phyloP scores from a whole-genome alignment of 2,797 vertebrate species.

The Clarias platycephalus region DNA sequence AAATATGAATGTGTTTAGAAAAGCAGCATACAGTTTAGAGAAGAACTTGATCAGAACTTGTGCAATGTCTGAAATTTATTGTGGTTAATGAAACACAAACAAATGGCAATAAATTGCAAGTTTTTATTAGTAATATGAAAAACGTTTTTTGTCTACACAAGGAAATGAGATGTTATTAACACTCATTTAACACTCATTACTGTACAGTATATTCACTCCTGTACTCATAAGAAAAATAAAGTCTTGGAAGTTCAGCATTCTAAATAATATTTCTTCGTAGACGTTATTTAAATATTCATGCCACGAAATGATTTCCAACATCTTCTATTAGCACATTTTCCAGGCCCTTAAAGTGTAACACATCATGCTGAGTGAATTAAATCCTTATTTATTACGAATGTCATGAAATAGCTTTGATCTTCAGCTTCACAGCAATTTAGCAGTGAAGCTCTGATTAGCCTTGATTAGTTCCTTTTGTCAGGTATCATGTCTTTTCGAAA shows the following conservation, averaged over 20 bases:
- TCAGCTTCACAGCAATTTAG: background rate
- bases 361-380: background rate
- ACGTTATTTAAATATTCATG: background rate
- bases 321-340: background rate
- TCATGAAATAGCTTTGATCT: conserved; percentile 1
- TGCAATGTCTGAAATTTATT: background rate
- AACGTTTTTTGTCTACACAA: background rate
- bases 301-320: background rate
- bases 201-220: too few relatives aligned
- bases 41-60: background rate
- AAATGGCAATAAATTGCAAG: background rate
- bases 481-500: background rate
- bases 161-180: background rate
- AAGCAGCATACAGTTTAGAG: too few relatives aligned
- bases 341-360: background rate
- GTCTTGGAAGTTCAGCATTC: background rate
- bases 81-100: background rate
- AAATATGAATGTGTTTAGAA: background rate
- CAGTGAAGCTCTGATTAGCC: background rate
- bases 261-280: background rate
- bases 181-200: background rate
- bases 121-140: background rate
- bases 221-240: background rate
- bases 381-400: conserved; percentile 1
- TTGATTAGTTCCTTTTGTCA: background rate